Evolutionary conservation across 2,797 vertebrate genomes (phyloP).

Genomic region (Tadarida brasiliensis): DNA sequence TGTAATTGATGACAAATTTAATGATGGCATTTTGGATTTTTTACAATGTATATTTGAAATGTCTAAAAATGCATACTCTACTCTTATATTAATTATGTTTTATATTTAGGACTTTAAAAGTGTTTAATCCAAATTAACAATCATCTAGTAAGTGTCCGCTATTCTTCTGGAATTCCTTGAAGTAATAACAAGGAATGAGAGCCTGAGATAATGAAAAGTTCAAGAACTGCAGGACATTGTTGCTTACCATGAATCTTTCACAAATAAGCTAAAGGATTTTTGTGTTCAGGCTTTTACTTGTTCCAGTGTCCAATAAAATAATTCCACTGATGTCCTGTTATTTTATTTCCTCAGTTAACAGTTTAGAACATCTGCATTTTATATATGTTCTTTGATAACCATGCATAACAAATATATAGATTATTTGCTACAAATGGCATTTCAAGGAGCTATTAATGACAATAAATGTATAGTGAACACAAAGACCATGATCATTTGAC

Average conservation of each 20-base stretch:
- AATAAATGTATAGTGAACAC: neutral
- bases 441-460: neutral
- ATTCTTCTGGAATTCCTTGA: neutral
- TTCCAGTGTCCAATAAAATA: conserved; percentile 18
- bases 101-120: neutral
- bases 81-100: neutral
- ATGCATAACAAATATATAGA: neutral
- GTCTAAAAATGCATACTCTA: neutral
- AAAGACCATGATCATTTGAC: neutral
- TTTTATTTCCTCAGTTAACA: conserved; percentile 30
- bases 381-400: neutral
- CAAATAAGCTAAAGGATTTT: neutral
- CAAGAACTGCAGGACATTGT: conserved; percentile 9
- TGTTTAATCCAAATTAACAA: neutral
- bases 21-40: neutral
- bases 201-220: conserved; percentile 7
- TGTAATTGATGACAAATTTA: conserved; percentile 3
- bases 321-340: neutral
- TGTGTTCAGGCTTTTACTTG: neutral
- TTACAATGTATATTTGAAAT: conserved; percentile 33
- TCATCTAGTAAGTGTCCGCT: neutral
- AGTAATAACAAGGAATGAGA: conserved; percentile 23
- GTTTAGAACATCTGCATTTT: conserved; percentile 29
- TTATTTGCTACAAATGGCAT: conserved; percentile 27
- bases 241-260: neutral